Evolutionary conservation across 2,113 vertebrate genomes (phyloP), one percentile per base, ranked within the genome.

Genomic region (Eretmochelys imbricata): DNA sequence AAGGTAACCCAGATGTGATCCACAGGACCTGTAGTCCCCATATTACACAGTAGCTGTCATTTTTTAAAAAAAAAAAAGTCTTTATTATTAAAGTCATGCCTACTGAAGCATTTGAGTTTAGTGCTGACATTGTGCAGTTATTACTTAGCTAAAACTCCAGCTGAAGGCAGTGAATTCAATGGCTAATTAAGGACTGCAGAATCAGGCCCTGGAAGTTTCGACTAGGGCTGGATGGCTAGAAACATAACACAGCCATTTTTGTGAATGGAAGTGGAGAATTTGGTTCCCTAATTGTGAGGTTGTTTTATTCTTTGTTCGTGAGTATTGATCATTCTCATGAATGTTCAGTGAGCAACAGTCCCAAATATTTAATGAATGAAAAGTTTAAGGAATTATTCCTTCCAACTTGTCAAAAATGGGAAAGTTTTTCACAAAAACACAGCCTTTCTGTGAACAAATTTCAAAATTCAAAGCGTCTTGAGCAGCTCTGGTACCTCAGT

Each of bases 31-130:
- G 31, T 62, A 91, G 88, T 87, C 5, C 3, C 10, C 88, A 6
- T 89, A 88, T 81, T 55, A 85, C 10, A 95, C 83, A 87, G 51
- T 8, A 94, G 5, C 16, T 93, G 5, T 85, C 59, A 46, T 85
- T 91, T 93, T 91, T 69, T 93, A n/a, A n/a, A n/a, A n/a, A 84
- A 91, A 16, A 91, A 85, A 46, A 62, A 80, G 19, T 53, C 24
- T 94, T 93, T 94, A 91, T 87, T 94, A 95, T 54, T 54, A 85
- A 91, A 93, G 49, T 82, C 48, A 91, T 1, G 3, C 19, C 9
- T 94, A 19, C 14, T 75, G 35, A 35, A 79, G 14, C 16, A 94
- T 31, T 53, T 95, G 11, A 62, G 55, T 59, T 82, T 92, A 89
- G 95, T 35, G 7, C 17, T 79, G 85, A 95, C 10, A 25, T 29